Conservation (phyloP, 1,140 invertebrate species). For the Lepidurus packardi region DNA sequence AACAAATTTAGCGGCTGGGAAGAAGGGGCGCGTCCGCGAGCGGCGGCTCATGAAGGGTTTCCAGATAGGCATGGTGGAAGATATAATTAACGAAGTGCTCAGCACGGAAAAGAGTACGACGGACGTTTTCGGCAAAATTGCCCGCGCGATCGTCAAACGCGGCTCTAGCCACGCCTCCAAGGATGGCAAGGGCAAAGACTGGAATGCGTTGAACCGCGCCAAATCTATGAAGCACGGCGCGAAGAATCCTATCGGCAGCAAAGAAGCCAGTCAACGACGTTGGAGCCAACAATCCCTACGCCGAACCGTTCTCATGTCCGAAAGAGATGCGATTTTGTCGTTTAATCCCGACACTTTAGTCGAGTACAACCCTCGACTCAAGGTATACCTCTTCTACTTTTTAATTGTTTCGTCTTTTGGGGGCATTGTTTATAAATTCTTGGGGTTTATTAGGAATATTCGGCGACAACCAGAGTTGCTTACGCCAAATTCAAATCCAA, state of each 20-base stretch:
- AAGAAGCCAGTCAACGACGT: slow-evolving; percentile 54
- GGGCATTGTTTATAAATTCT: neutral
- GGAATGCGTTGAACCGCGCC: slow-evolving; percentile 71
- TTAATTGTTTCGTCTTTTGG: neutral
- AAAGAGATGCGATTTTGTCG: slow-evolving; percentile 49
- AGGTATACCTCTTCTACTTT: slow-evolving; percentile 42
- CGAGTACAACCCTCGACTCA: slow-evolving; percentile 73
- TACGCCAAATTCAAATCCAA: slow-evolving; percentile 72
- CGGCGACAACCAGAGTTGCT: slow-evolving; percentile 67
- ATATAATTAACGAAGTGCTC: slow-evolving; percentile 66
- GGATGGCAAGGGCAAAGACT: slow-evolving; percentile 64
- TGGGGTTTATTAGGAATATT: slow-evolving; percentile 45
- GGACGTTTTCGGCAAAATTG: slow-evolving; percentile 73
- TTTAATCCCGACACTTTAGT: slow-evolving; percentile 61
- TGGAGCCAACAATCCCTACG: slow-evolving; percentile 61
- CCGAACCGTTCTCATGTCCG: slow-evolving; percentile 50
- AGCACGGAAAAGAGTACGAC: slow-evolving; percentile 55
- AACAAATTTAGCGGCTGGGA: slow-evolving; percentile 59
- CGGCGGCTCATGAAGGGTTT: slow-evolving; percentile 77
- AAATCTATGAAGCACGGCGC: slow-evolving; percentile 51
- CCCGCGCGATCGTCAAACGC: slow-evolving; percentile 61
- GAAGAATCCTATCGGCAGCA: slow-evolving; percentile 69
- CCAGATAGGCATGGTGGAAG: slow-evolving; percentile 78
- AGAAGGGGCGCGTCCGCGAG: slow-evolving; percentile 78
- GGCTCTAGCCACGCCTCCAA: slow-evolving; percentile 27